Conservation (phyloP, 2,797 vertebrate genomes). For the Xiphophorus birchmanni region DNA sequence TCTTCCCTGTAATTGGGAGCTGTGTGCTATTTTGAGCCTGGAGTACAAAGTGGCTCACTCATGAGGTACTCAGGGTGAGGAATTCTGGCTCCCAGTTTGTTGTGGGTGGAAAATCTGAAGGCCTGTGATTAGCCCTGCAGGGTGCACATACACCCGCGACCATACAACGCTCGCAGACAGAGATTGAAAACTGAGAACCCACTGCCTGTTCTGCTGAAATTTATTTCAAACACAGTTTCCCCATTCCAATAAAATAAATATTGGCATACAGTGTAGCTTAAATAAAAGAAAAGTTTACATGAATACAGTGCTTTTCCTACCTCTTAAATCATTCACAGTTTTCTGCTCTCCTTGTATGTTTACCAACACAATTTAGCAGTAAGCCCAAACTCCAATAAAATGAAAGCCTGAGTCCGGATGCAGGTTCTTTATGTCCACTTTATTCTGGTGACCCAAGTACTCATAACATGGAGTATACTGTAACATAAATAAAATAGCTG, state of each 20-base stretch:
- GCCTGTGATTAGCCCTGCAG: slow-evolving; percentile 46
- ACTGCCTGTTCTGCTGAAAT: slow-evolving; percentile 7
- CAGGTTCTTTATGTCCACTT: too few species aligned
- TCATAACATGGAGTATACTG: too few species aligned
- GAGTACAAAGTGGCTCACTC: slow-evolving; percentile 82
- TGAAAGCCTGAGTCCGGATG: too few species aligned
- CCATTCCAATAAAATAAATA: not conserved
- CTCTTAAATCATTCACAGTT: not conserved
- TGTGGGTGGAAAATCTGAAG: slow-evolving; percentile 72
- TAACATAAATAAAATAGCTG: too few species aligned
- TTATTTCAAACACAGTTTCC: not conserved
- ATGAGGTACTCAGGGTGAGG: slow-evolving; percentile 66
- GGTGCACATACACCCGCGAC: slow-evolving; percentile 42
- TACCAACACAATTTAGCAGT: too few species aligned
- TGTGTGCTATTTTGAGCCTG: slow-evolving; percentile 75
- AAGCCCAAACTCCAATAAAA: too few species aligned
- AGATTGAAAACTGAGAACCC: slow-evolving; percentile 27
- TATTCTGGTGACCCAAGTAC: too few species aligned
- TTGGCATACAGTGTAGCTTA: not conserved
- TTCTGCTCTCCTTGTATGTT: too few species aligned
- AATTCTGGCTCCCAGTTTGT: slow-evolving; percentile 67
- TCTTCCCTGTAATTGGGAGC: slow-evolving; percentile 80
- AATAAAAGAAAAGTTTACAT: not conserved
- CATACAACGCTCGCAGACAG: slow-evolving; percentile 36
- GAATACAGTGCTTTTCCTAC: not conserved